These are phyloP conservation scores for Saccostrea echinata DNA, from an alignment of 1,140 invertebrate genomes.

Conservation along the genomic window DNA sequence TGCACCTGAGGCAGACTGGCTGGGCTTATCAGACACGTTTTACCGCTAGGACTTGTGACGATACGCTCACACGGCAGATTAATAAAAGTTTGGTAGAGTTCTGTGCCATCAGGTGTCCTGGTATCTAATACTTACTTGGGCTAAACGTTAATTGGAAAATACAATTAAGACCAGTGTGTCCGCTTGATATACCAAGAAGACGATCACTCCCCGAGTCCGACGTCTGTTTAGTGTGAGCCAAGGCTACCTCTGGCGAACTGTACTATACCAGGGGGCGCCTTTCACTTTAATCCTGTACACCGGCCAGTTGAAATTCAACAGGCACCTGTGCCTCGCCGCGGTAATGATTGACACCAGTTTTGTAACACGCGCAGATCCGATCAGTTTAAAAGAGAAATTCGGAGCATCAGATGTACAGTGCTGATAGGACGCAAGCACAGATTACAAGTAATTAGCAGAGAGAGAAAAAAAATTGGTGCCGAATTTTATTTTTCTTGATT, in stretches of 20 bases:
- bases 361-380: constrained; percentile 39
- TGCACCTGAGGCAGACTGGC: background rate
- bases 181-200: background rate
- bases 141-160: constrained; percentile 36
- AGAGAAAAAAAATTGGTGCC: constrained; percentile 16
- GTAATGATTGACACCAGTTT: constrained; percentile 40
- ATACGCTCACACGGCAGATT: background rate
- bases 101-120: background rate
- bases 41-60: background rate
- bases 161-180: constrained; percentile 2
- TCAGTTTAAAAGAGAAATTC: constrained; percentile 40
- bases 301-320: constrained; percentile 40
- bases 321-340: constrained; percentile 30
- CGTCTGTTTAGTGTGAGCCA: constrained; percentile 17
- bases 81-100: background rate
- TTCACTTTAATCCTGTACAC: constrained; percentile 7
- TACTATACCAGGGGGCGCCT: constrained; percentile 24
- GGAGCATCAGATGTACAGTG: constrained; percentile 35
- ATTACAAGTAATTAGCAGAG: constrained; percentile 34
- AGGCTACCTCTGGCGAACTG: background rate
- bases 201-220: background rate
- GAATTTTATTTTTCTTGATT: constrained; percentile 4
- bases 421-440: constrained; percentile 4
- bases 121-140: background rate
- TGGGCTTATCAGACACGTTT: background rate